Conservation (phyloP, 1,140 invertebrate genomes). For the Mamestra configurata region DNA sequence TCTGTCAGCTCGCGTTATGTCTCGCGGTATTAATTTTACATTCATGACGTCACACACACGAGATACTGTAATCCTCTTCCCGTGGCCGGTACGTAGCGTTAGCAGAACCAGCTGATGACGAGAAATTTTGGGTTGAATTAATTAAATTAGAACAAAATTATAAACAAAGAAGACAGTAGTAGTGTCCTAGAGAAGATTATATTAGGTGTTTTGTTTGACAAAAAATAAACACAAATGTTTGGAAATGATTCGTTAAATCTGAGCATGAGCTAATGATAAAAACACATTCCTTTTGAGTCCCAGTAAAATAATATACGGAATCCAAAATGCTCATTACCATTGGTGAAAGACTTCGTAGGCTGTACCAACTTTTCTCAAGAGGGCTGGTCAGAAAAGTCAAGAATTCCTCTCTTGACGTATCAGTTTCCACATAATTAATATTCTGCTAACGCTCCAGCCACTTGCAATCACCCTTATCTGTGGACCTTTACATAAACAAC, state of each 20-base stretch:
- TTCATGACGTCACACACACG: constrained; percentile 78
- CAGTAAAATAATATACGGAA: too few species aligned
- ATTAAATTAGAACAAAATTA: too few species aligned
- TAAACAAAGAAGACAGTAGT: too few species aligned
- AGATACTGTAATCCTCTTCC: constrained; percentile 74
- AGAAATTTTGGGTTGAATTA: neutral
- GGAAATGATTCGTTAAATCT: too few species aligned
- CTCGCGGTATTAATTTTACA: constrained; percentile 82
- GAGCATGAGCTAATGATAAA: too few species aligned
- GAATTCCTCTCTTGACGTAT: too few species aligned
- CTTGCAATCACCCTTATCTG: constrained; percentile 67
- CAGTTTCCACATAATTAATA: constrained; percentile 17
- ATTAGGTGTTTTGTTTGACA: too few species aligned
- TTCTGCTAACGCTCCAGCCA: constrained; percentile 57
- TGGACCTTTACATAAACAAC: constrained; percentile 59
- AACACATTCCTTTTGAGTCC: too few species aligned
- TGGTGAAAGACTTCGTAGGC: too few species aligned
- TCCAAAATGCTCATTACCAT: too few species aligned
- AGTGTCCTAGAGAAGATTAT: too few species aligned
- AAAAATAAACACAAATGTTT: too few species aligned
- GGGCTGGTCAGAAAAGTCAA: neutral
- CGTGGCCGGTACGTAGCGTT: constrained; percentile 60
- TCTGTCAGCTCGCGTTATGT: constrained; percentile 80
- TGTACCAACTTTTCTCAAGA: neutral
- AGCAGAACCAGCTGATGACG: constrained; percentile 61